A percentile compares a stretch with the other conserved stretches of the same genome.
Conservation (phyloP, 1,140 invertebrate species). For the Drosophila ohnishii region DNA sequence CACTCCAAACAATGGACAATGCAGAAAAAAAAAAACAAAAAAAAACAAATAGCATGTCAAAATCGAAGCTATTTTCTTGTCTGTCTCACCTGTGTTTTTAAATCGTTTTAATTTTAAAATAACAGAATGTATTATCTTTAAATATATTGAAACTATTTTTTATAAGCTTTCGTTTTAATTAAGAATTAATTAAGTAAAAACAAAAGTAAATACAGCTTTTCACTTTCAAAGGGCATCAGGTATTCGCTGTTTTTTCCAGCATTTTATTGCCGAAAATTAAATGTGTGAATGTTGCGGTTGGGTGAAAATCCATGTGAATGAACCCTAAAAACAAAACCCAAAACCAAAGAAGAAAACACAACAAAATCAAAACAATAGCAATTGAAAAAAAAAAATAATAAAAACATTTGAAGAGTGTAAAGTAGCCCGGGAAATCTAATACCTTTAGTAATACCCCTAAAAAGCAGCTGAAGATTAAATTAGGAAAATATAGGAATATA, state of each 20-base stretch:
- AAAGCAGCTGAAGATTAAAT: background rate
- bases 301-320: slow-evolving; percentile 69
- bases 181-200: background rate
- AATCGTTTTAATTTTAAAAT: background rate
- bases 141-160: too few relatives aligned
- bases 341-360: slow-evolving; percentile 1
- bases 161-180: too few relatives aligned
- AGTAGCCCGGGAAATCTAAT: slow-evolving; percentile 9
- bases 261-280: slow-evolving; percentile 50
- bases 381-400: background rate
- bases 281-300: slow-evolving; percentile 68
- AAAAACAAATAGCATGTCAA: slow-evolving; percentile 13
- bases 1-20: slow-evolving; percentile 53
- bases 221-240: slow-evolving; percentile 23
- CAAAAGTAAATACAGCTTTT: background rate
- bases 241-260: background rate
- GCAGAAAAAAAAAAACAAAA: slow-evolving; percentile 16
- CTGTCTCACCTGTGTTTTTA: background rate
- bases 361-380: slow-evolving; percentile 24
- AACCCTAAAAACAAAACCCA: slow-evolving; percentile 43
- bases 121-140: too few relatives aligned
- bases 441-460: background rate
- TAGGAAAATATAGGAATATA: background rate
- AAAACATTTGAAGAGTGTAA: slow-evolving; percentile 2
- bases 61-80: slow-evolving; percentile 2